These are phyloP conservation scores for Drosophila maculinotata DNA, from an alignment of 2,888 invertebrate species.

Conservation along the genomic window DNA sequence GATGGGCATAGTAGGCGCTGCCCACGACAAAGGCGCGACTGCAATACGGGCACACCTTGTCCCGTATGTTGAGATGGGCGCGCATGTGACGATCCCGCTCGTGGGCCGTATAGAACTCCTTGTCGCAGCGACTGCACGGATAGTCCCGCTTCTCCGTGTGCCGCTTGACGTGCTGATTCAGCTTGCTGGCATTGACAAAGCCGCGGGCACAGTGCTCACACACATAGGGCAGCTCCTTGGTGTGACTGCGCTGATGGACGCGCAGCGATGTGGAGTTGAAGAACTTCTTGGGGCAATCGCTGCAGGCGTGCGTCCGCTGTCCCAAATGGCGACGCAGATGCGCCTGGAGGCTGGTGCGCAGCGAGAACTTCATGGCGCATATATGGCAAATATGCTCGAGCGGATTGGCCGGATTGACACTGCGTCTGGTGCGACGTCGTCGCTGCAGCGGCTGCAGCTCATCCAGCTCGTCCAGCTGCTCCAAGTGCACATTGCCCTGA, in stretches of 20 bases:
- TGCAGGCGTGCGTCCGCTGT: slow-evolving; percentile 68
- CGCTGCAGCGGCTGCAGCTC: slow-evolving; percentile 11
- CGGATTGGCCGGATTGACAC: slow-evolving; percentile 10
- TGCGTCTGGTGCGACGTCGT: slow-evolving; percentile 12
- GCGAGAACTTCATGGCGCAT: slow-evolving; percentile 78
- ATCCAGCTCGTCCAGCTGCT: slow-evolving; percentile 22
- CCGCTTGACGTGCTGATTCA: slow-evolving; percentile 82
- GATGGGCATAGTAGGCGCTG: slow-evolving; percentile 82
- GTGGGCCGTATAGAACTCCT: slow-evolving; percentile 80
- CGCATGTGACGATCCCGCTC: slow-evolving; percentile 79
- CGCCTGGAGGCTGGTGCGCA: slow-evolving; percentile 73
- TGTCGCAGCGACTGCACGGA: slow-evolving; percentile 77
- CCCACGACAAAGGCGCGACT: slow-evolving; percentile 79
- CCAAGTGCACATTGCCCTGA: slow-evolving; percentile 63
- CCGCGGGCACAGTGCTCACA: slow-evolving; percentile 82
- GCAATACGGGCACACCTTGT: slow-evolving; percentile 81
- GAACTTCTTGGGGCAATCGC: slow-evolving; percentile 76
- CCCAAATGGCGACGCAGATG: slow-evolving; percentile 77
- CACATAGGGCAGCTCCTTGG: slow-evolving; percentile 80
- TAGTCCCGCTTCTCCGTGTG: slow-evolving; percentile 77
- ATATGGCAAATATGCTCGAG: slow-evolving; percentile 80
- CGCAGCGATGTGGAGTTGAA: slow-evolving; percentile 75
- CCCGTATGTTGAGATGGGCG: slow-evolving; percentile 80
- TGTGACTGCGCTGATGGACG: slow-evolving; percentile 78
- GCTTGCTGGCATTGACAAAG: slow-evolving; percentile 81